These are phyloP conservation scores for Eulemur macaco DNA, from an alignment of 2,113 vertebrate species.

Conservation along the genomic window DNA sequence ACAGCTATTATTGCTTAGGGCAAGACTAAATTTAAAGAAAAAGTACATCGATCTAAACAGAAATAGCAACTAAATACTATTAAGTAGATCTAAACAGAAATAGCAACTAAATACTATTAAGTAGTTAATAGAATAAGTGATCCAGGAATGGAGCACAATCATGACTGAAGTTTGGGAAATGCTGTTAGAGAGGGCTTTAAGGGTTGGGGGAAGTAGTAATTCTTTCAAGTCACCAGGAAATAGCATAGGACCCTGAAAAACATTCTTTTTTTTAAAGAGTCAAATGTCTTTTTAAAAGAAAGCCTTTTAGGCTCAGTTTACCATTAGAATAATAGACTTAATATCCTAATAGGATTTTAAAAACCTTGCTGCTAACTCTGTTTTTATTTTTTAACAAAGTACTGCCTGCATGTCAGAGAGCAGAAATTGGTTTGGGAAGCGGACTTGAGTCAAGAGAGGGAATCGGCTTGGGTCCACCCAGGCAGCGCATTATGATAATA, in stretches of 20 bases:
- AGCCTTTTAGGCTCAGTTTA: neutral
- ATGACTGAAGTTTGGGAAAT: slow-evolving; percentile 30
- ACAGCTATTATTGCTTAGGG: neutral
- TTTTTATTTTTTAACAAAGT: slow-evolving; percentile 63
- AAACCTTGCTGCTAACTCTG: slow-evolving; percentile 30
- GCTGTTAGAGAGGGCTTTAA: slow-evolving; percentile 1
- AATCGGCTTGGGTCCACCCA: slow-evolving; percentile 8
- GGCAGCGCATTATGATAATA: slow-evolving; percentile 66
- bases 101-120: neutral
- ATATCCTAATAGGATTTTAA: slow-evolving; percentile 22
- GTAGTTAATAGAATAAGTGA: neutral
- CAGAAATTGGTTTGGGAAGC: slow-evolving; percentile 51
- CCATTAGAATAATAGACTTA: slow-evolving; percentile 8
- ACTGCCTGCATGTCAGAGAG: slow-evolving; percentile 20
- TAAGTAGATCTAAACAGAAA: slow-evolving; percentile 23
- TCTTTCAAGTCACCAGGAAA: slow-evolving; percentile 40
- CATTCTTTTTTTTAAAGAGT: neutral
- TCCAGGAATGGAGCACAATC: neutral
- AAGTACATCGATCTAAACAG: neutral
- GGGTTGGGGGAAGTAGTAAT: neutral
- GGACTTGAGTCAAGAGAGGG: neutral
- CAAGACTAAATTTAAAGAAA: slow-evolving; percentile 30
- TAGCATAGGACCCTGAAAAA: neutral
- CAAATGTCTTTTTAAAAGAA: neutral
- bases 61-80: neutral